These are phyloP conservation scores for Tachina fera DNA, from an alignment of 2,888 invertebrate genomes.

Conservation along the genomic window DNA sequence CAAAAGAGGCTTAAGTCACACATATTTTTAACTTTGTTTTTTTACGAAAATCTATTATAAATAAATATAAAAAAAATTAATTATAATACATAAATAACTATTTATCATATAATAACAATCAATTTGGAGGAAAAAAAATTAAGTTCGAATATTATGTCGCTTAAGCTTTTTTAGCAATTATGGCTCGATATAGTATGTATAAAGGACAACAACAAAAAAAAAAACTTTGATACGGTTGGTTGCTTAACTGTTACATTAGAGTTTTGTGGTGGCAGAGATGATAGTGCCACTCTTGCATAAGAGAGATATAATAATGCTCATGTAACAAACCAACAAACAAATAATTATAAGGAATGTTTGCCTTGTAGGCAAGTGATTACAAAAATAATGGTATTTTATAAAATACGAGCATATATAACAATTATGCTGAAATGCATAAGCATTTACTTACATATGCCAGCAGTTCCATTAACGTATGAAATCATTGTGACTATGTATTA, in stretches of 20 bases:
- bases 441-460: not conserved
- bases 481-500: not conserved
- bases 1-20: no score
- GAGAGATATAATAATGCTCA: not conserved
- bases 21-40: no score
- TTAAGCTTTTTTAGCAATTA: no score
- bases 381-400: slow-evolving; percentile 46
- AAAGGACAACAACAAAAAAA: not conserved
- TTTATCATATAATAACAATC: no score
- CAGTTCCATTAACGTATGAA: not conserved
- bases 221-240: slow-evolving; percentile 37
- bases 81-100: no score
- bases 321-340: slow-evolving; percentile 16
- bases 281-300: slow-evolving; percentile 58
- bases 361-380: slow-evolving; percentile 60
- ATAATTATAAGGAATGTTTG: slow-evolving; percentile 45
- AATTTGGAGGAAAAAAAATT: no score
- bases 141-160: no score
- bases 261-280: slow-evolving; percentile 45
- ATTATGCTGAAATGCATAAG: slow-evolving; percentile 49
- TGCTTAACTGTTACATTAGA: slow-evolving; percentile 55
- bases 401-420: slow-evolving; percentile 36
- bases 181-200: no score
- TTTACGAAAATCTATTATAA: no score
- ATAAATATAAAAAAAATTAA: no score